A percentile compares a stretch with the other conserved stretches of the same genome.
Evolutionary conservation across 1,140 invertebrate species (phyloP).

Genomic region (Parapsyche elsis): DNA sequence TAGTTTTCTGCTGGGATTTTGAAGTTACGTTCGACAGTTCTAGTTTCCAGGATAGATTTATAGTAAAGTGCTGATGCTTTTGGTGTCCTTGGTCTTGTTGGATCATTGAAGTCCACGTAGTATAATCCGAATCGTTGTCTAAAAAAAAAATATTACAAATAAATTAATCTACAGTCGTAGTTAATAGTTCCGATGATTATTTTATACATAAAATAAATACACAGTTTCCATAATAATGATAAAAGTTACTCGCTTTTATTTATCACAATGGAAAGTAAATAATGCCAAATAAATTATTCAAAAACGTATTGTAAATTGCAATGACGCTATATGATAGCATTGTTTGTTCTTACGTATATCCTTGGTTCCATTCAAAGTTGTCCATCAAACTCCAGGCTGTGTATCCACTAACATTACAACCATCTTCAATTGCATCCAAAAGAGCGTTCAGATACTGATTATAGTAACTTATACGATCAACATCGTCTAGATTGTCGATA

Average conservation of each 20-base stretch:
- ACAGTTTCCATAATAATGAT: too few species aligned
- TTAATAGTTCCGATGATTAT: too few species aligned
- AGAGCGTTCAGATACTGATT: conserved; percentile 72
- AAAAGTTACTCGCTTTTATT: too few species aligned
- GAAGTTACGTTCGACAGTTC: background rate
- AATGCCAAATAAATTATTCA: background rate
- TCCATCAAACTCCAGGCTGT: conserved; percentile 79
- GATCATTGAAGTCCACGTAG: conserved; percentile 74
- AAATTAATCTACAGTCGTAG: too few species aligned
- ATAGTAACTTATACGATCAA: conserved; percentile 62
- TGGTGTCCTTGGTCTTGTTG: conserved; percentile 69
- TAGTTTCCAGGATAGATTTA: conserved; percentile 29
- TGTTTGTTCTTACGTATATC: conserved; percentile 65
- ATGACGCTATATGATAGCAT: too few species aligned
- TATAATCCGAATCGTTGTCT: conserved; percentile 75
- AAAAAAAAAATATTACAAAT: conserved; percentile 53
- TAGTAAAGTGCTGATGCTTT: conserved; percentile 73
- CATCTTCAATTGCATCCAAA: conserved; percentile 75
- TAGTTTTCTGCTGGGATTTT: background rate
- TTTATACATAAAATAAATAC: too few species aligned
- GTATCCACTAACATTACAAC: conserved; percentile 75
- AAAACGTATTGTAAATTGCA: background rate
- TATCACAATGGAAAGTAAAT: too few species aligned
- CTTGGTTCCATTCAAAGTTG: conserved; percentile 78
- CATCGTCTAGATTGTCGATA: conserved; percentile 49